Conservation (phyloP, 2,888 invertebrate species). For the Eudasyphora cyanicolor region DNA sequence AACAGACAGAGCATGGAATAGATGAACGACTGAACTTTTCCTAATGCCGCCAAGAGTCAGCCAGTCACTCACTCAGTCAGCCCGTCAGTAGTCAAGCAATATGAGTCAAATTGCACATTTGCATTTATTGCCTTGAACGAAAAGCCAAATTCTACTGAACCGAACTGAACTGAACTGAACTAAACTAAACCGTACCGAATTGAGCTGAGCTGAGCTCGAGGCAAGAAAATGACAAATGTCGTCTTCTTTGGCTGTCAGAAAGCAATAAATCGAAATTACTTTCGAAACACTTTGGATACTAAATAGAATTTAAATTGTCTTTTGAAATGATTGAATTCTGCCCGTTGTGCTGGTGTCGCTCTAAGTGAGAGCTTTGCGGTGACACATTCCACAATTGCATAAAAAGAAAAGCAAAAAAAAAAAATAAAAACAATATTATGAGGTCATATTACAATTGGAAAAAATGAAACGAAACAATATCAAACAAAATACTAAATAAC, state of each 20-base stretch:
- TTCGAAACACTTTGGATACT: constrained; percentile 47
- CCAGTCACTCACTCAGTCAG: too few relatives aligned
- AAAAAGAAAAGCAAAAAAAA: constrained; percentile 46
- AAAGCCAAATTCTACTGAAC: not conserved
- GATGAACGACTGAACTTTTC: constrained; percentile 14
- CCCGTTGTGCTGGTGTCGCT: not conserved
- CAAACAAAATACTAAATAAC: not conserved
- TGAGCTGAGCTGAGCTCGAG: not conserved
- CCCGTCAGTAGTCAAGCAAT: not conserved
- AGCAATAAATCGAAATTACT: constrained; percentile 58
- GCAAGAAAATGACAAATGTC: constrained; percentile 20
- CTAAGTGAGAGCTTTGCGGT: constrained; percentile 44
- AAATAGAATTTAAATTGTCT: constrained; percentile 55
- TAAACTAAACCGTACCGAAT: not conserved
- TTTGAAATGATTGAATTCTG: constrained; percentile 25
- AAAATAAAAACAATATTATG: constrained; percentile 42
- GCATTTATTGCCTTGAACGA: not conserved
- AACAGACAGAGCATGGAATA: too few relatives aligned
- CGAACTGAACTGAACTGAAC: not conserved
- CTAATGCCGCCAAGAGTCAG: not conserved
- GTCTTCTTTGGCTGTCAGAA: constrained; percentile 8
- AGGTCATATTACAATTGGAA: constrained; percentile 55
- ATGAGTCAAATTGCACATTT: constrained; percentile 8
- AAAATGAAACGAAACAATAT: not conserved
- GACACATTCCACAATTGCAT: constrained; percentile 42